Evolutionary conservation across 2,113 vertebrate genomes (phyloP).

Genomic region (Ptychochromis oligacanthus): DNA sequence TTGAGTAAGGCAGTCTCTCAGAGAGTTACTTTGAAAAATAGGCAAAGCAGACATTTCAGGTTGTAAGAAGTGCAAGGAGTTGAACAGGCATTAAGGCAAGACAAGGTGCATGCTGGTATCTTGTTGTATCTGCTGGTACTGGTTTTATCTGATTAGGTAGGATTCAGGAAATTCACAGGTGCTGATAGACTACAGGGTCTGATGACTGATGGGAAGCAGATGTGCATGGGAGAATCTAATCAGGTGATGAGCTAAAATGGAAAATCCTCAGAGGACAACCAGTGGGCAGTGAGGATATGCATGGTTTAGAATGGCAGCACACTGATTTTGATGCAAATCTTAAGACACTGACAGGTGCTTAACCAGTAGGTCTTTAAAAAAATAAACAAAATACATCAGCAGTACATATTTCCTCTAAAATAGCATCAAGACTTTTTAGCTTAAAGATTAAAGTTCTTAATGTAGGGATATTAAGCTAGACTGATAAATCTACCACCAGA

Average conservation of each 20-base stretch:
- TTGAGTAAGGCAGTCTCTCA: neutral
- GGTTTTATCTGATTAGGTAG: neutral
- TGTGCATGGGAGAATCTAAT: neutral
- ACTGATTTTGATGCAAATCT: neutral
- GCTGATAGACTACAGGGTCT: neutral
- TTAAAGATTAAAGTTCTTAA: neutral
- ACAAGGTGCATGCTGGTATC: neutral
- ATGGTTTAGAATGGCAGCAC: neutral
- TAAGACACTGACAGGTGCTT: neutral
- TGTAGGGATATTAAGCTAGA: neutral
- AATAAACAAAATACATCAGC: neutral
- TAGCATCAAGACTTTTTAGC: neutral
- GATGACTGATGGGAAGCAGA: neutral
- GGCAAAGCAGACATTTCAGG: neutral
- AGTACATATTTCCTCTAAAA: neutral
- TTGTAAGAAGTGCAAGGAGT: neutral
- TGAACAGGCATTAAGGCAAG: neutral
- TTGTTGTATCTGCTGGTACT: neutral
- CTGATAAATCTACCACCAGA: neutral
- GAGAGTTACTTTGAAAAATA: neutral
- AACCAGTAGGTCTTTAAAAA: neutral
- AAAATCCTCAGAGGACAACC: neutral
- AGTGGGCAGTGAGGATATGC: neutral
- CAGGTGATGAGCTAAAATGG: neutral
- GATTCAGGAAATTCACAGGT: neutral